Base-by-base conservation (phyloP, 2,888 invertebrate species). In the Polia nebulosa region DNA sequence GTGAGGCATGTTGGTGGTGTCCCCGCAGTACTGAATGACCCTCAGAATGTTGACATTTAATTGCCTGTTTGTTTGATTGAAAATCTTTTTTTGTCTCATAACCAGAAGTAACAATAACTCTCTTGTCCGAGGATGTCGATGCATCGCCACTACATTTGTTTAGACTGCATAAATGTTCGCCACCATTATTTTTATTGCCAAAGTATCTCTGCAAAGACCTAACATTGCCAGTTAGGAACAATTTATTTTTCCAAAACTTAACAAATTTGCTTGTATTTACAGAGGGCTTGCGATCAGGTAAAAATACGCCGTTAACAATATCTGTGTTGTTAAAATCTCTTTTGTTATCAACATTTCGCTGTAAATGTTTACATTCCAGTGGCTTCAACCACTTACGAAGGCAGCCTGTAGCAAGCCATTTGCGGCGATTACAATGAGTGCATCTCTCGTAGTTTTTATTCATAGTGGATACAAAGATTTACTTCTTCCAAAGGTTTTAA, bases 291-390 rank as follows among this genome's bases (percentile, higher is more conserved):
- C 93, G 91, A 70, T 95, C 95, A 25, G 92, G 90, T 82, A 94
- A 84, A 88, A 94, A 92, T 20, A 93, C 92, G 81, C 93, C 92
- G 77, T 93, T 94, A 51, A 93, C 93, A 72, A 94, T 93, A 87
- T 94, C 93, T 67, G 93, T 86, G 84, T 92, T 93, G 80, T 84
- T 93, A 72, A 88, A 93, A 86, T 95, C 95, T 80, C 92, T 90
- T 88, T 94, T 95, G 84, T 83, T 93, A 88, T 95, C 95, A 84
- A 93, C 91, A 81, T 88, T 93, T 86, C 95, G 86, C 87, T 94
- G 95, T 80, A 93, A 90, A 91, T 95, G 95, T 94, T 95, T 95
- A 93, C 95, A 95, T 93, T 95, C 95, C 88, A 94, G 86, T 64
- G 95, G 95, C 84, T 94, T 95, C 76, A 95, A 89, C 95, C 95